These are phyloP conservation scores for Zalophus californianus DNA, from an alignment of 2,797 vertebrate genomes.

Conservation along the genomic window DNA sequence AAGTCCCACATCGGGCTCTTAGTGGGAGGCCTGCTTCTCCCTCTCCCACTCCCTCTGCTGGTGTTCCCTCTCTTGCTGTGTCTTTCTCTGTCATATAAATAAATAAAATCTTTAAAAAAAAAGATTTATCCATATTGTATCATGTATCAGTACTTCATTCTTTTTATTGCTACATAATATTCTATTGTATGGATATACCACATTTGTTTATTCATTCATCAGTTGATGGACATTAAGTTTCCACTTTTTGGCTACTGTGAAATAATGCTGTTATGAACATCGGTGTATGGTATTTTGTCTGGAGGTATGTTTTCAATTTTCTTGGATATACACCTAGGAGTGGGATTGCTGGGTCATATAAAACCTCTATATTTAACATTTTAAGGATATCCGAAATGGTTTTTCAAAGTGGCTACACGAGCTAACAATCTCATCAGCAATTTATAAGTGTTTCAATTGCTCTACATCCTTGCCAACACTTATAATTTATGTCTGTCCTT, in stretches of 20 bases:
- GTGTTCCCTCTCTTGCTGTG: too few relatives aligned
- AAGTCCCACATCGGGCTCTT: too few relatives aligned
- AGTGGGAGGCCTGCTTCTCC: too few relatives aligned
- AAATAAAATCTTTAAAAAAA: neutral
- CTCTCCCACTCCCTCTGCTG: too few relatives aligned
- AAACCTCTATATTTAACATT: slow-evolving; percentile 7
- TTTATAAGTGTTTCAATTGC: neutral
- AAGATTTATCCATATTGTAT: neutral
- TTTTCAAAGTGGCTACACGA: neutral
- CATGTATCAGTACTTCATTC: neutral
- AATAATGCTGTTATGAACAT: neutral
- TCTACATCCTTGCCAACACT: neutral
- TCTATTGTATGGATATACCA: neutral
- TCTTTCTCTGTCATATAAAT: too few relatives aligned
- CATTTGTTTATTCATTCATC: neutral
- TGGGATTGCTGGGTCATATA: neutral
- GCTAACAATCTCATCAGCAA: neutral
- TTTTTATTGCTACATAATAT: neutral
- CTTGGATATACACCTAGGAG: neutral
- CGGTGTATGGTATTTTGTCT: neutral
- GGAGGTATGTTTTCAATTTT: neutral
- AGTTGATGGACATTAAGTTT: neutral
- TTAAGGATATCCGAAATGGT: neutral
- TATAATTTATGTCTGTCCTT: neutral
- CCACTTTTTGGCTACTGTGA: neutral